These are phyloP conservation scores for Tiaroga cobitis DNA, from an alignment of 2,797 vertebrate species.

Conservation along the genomic window DNA sequence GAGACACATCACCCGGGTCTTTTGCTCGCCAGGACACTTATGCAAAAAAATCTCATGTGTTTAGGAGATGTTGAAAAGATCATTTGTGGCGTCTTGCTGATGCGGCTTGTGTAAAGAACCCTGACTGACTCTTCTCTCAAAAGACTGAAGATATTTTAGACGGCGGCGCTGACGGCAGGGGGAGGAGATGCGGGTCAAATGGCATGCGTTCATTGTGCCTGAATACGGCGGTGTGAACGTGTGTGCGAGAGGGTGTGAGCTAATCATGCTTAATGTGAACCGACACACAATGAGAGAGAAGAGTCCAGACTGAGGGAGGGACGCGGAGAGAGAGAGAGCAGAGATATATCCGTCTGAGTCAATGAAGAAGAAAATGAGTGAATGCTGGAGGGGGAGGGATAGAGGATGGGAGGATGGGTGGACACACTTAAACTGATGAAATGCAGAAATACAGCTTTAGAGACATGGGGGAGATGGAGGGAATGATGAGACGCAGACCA, in stretches of 20 bases:
- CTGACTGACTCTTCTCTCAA: conserved; percentile 37
- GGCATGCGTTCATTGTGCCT: conserved; percentile 80
- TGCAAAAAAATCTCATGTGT: conserved; percentile 13
- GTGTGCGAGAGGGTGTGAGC: conserved; percentile 24
- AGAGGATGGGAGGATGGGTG: conserved; percentile 26
- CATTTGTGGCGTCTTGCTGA: conserved; percentile 19
- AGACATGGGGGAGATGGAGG: conserved; percentile 21
- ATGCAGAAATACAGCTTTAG: conserved; percentile 34
- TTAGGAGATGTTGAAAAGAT: conserved; percentile 13
- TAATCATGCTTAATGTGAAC: conserved; percentile 36
- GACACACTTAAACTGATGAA: conserved; percentile 42
- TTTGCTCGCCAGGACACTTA: background rate
- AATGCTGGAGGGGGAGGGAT: conserved; percentile 12
- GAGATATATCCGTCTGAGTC: conserved; percentile 26
- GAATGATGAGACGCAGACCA: background rate
- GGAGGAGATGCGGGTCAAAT: conserved; percentile 59
- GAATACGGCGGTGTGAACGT: conserved; percentile 9
- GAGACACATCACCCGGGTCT: background rate
- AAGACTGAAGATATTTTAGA: conserved; percentile 55
- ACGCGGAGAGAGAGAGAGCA: conserved; percentile 5
- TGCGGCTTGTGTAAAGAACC: conserved; percentile 27
- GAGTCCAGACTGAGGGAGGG: conserved; percentile 17
- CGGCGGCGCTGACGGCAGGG: conserved; percentile 50
- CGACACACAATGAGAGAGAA: conserved; percentile 34
- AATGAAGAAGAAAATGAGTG: conserved; percentile 27